Percentiles rank a stretch among this genome's conserved stretches.
These are phyloP conservation scores for Leiothrix lutea DNA, from an alignment of 2,113 vertebrate species.

Conservation along the genomic window DNA sequence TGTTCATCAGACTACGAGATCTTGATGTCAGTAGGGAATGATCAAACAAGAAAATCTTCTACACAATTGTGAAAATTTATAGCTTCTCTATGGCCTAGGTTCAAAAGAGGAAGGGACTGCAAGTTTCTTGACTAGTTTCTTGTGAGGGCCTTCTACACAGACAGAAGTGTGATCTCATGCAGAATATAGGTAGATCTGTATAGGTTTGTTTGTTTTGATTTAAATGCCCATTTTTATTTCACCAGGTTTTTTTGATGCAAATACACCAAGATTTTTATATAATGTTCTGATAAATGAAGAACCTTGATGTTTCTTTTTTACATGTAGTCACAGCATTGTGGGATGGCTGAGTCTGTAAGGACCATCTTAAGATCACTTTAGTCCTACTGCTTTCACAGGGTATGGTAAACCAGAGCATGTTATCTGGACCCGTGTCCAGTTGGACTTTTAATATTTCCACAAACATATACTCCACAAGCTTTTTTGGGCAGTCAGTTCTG, in stretches of 20 bases:
- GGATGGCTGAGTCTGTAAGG: background rate
- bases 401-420: background rate
- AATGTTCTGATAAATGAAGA: background rate
- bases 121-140: background rate
- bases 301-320: background rate
- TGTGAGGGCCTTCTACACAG: background rate
- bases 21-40: background rate
- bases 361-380: background rate
- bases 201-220: background rate
- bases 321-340: background rate
- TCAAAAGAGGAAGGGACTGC: background rate
- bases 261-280: background rate
- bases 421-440: accelerated
- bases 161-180: background rate
- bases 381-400: background rate
- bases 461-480: background rate
- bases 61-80: background rate
- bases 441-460: background rate
- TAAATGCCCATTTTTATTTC: background rate
- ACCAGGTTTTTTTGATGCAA: background rate
- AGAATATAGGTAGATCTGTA: background rate
- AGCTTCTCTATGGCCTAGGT: background rate
- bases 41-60: background rate
- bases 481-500: background rate
- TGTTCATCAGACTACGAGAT: background rate